Conservation (phyloP, 1,140 invertebrate genomes). For the Calycopis cecrops region DNA sequence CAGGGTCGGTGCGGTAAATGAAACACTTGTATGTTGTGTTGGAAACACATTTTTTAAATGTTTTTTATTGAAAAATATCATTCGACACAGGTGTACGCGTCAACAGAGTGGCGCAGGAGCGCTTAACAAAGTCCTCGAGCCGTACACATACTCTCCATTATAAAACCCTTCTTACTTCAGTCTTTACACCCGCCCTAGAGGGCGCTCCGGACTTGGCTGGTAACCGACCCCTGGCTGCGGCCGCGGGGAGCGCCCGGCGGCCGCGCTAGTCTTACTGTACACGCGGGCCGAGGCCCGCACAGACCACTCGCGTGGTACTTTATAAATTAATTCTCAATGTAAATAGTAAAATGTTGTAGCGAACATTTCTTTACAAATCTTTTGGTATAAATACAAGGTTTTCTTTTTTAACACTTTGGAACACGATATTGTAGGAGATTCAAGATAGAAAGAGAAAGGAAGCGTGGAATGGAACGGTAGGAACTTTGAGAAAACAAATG, state of each 20-base stretch:
- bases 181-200: constrained; percentile 38
- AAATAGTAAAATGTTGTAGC: too few species aligned
- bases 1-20: constrained; percentile 26
- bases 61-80: constrained; percentile 70
- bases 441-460: constrained; percentile 1
- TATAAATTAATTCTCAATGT: too few species aligned
- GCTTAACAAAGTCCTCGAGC: constrained; percentile 15
- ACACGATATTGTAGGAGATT: constrained; percentile 6
- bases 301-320: too few species aligned
- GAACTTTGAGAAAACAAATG: constrained; percentile 7
- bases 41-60: constrained; percentile 66
- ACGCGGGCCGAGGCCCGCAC: too few species aligned
- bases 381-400: constrained; percentile 8
- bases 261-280: not conserved
- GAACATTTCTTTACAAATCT: constrained; percentile 5
- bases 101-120: too few species aligned
- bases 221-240: constrained; percentile 18
- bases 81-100: constrained; percentile 56
- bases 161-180: constrained; percentile 39
- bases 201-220: constrained; percentile 22
- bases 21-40: constrained; percentile 65
- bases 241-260: not conserved
- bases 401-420: not conserved
- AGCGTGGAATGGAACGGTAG: constrained; percentile 9
- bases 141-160: constrained; percentile 4